Conservation (phyloP, 92 coral and sea anemone species). For the Scolanthus callimorphus region DNA sequence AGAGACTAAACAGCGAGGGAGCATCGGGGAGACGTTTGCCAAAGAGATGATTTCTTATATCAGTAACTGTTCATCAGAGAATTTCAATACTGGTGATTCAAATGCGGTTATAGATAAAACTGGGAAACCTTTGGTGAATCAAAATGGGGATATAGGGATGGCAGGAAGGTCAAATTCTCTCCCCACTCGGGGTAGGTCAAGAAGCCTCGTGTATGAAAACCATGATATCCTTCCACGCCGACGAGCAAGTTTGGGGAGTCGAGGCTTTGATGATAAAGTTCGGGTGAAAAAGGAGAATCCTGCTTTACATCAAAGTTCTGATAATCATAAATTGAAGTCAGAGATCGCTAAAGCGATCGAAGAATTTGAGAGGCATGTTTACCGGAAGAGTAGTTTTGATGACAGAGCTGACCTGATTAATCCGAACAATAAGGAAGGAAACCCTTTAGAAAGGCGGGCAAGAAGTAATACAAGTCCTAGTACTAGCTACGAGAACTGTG, state of each 20-base stretch:
- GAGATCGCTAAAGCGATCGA: neutral
- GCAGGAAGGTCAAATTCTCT: slow-evolving; percentile 4
- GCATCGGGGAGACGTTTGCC: slow-evolving; percentile 11
- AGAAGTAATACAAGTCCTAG: neutral
- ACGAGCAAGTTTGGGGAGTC: slow-evolving; percentile 4
- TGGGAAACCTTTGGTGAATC: neutral
- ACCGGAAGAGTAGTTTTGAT: neutral
- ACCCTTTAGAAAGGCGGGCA: neutral
- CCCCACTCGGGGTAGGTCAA: neutral
- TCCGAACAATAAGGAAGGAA: neutral
- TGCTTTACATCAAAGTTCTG: slow-evolving; percentile 16
- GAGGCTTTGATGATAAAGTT: slow-evolving; percentile 3
- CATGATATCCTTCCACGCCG: slow-evolving; percentile 18
- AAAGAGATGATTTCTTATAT: slow-evolving; percentile 5
- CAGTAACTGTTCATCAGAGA: slow-evolving; percentile 15
- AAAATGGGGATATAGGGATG: neutral
- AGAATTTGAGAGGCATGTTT: neutral
- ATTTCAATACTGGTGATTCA: slow-evolving; percentile 4
- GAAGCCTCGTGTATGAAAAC: slow-evolving; percentile 3
- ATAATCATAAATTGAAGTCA: slow-evolving; percentile 21
- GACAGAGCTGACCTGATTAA: neutral
- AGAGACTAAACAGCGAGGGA: neutral
- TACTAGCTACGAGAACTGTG: neutral
- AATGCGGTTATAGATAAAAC: neutral
- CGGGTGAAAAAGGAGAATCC: neutral